Conservation (phyloP, 2,797 vertebrate species). For the Gambelia wislizenii region DNA sequence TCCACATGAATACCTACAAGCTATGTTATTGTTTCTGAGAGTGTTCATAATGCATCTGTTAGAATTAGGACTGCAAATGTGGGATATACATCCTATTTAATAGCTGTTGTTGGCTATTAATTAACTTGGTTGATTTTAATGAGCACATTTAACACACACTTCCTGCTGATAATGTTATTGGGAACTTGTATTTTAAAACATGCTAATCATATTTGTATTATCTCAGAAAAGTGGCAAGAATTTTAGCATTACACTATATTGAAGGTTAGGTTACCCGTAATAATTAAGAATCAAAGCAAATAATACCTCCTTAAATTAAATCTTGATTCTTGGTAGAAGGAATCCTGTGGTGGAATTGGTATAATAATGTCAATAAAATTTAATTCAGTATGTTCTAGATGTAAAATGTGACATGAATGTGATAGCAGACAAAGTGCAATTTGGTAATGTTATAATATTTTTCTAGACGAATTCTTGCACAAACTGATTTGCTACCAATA, state of each 20-base stretch:
- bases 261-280: slow-evolving; percentile 37
- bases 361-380: slow-evolving; percentile 35
- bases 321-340: not conserved
- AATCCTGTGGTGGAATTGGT: slow-evolving; percentile 28
- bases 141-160: slow-evolving; percentile 50
- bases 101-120: slow-evolving; percentile 46
- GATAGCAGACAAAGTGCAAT: not conserved
- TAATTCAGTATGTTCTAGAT: slow-evolving; percentile 11
- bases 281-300: slow-evolving; percentile 50
- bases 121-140: slow-evolving; percentile 58
- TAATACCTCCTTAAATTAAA: slow-evolving; percentile 35
- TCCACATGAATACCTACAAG: slow-evolving; percentile 16
- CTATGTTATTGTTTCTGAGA: slow-evolving; percentile 31
- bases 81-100: not conserved
- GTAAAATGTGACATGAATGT: not conserved
- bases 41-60: not conserved
- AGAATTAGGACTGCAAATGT: slow-evolving; percentile 13
- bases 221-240: slow-evolving; percentile 41
- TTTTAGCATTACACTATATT: slow-evolving; percentile 47
- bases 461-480: not conserved
- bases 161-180: slow-evolving; percentile 60
- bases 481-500: not conserved
- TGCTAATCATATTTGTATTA: slow-evolving; percentile 43
- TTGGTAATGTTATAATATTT: not conserved
- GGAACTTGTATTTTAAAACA: slow-evolving; percentile 47